A percentile compares a stretch with the other conserved stretches of the same genome.
Evolutionary conservation across 2,888 invertebrate genomes (phyloP).

Genomic region (Orthonevra nobilis): DNA sequence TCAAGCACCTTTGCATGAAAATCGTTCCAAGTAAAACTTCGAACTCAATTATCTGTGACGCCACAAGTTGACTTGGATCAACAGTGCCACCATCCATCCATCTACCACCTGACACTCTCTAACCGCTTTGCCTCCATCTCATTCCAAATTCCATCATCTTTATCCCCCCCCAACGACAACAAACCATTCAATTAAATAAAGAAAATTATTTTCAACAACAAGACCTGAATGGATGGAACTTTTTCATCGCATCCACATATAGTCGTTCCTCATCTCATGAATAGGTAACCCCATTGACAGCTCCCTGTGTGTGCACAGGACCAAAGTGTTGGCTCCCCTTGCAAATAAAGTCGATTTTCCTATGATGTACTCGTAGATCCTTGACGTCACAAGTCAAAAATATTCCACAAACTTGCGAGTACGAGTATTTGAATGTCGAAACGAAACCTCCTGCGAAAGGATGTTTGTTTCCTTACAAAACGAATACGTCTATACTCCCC

Average conservation of each 20-base stretch:
- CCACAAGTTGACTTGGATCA: neutral
- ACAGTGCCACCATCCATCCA: neutral
- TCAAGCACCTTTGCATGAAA: too few relatives aligned
- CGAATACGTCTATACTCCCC: neutral
- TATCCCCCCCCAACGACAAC: slow-evolving; percentile 35
- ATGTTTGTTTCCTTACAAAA: neutral
- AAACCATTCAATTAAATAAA: slow-evolving; percentile 60
- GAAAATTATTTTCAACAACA: slow-evolving; percentile 46
- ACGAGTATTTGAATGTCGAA: too few relatives aligned
- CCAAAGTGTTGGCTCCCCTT: slow-evolving; percentile 28
- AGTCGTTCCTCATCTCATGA: slow-evolving; percentile 17
- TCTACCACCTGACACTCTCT: neutral
- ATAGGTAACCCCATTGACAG: slow-evolving; percentile 47
- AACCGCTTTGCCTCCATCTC: neutral
- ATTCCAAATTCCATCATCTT: slow-evolving; percentile 9
- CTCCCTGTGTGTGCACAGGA: too few relatives aligned
- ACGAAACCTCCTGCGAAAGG: slow-evolving; percentile 10
- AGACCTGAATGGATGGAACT: slow-evolving; percentile 34
- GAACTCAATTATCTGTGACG: too few relatives aligned
- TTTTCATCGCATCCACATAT: neutral
- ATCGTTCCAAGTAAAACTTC: too few relatives aligned
- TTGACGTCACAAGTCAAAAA: slow-evolving; percentile 53
- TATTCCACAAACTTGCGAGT: slow-evolving; percentile 36
- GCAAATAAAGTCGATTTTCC: slow-evolving; percentile 13
- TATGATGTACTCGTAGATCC: slow-evolving; percentile 1